Percentiles rank a stretch among this genome's conserved stretches.
Evolutionary conservation across 1,140 invertebrate genomes (phyloP).

Genomic region (Rhopalosiphum maidis): DNA sequence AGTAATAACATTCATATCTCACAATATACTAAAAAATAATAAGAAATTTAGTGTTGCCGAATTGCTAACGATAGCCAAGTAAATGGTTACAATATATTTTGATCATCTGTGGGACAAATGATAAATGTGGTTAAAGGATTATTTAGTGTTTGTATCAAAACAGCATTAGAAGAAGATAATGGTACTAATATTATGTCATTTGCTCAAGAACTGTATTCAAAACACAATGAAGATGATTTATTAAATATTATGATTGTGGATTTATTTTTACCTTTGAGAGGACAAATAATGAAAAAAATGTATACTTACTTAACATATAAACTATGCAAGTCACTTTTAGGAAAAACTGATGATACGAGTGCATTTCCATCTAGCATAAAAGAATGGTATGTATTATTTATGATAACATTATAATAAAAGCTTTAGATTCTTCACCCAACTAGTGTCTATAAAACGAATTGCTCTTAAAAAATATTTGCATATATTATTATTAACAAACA

Average conservation of each 20-base stretch:
- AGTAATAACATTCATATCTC: background rate
- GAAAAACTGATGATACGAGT: background rate
- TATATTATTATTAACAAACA: background rate
- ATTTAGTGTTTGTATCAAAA: constrained; percentile 19
- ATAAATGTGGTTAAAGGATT: constrained; percentile 7
- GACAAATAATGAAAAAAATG: background rate
- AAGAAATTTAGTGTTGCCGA: background rate
- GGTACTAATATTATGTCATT: background rate
- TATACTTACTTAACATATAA: constrained; percentile 24
- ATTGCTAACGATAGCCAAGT: background rate
- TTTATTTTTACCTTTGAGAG: constrained; percentile 25
- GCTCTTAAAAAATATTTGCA: background rate
- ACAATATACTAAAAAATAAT: background rate
- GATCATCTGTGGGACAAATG: background rate
- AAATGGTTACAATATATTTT: background rate
- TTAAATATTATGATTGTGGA: background rate
- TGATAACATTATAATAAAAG: background rate
- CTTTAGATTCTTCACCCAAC: background rate
- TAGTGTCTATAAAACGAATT: background rate
- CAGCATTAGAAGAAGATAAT: background rate
- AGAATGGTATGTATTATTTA: constrained; percentile 21
- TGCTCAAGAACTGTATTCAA: background rate
- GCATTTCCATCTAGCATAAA: background rate
- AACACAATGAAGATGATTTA: background rate
- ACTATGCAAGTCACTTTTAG: constrained; percentile 8